Percentiles rank a stretch among this genome's conserved stretches.
These are phyloP conservation scores for Drosophila funebris DNA, from an alignment of 1,140 invertebrate species.

Conservation along the genomic window DNA sequence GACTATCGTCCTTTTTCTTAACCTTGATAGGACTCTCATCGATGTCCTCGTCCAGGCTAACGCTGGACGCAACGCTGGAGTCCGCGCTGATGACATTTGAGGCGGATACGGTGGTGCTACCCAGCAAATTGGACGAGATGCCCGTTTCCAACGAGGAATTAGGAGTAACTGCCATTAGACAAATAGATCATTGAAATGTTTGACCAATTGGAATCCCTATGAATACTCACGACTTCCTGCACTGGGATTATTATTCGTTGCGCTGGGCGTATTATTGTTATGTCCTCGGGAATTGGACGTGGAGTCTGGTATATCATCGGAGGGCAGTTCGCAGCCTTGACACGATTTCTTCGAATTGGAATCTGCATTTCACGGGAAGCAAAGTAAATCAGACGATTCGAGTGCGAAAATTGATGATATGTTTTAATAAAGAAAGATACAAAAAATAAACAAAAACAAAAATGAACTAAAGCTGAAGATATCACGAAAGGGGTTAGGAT, in stretches of 20 bases:
- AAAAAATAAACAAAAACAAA: neutral
- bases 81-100: slow-evolving; percentile 83
- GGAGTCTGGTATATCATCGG: slow-evolving; percentile 89
- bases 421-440: slow-evolving; percentile 46
- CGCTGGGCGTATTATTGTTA: slow-evolving; percentile 90
- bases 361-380: slow-evolving; percentile 64
- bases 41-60: slow-evolving; percentile 79
- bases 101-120: slow-evolving; percentile 76
- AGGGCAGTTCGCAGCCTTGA: slow-evolving; percentile 93
- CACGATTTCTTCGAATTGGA: slow-evolving; percentile 90
- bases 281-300: slow-evolving; percentile 88
- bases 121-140: slow-evolving; percentile 77
- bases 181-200: neutral
- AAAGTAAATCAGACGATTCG: slow-evolving; percentile 57
- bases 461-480: slow-evolving; percentile 47
- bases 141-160: slow-evolving; percentile 82
- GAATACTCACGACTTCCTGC: slow-evolving; percentile 78
- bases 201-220: neutral
- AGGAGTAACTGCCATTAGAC: slow-evolving; percentile 64
- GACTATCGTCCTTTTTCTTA: slow-evolving; percentile 81
- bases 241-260: slow-evolving; percentile 88
- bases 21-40: slow-evolving; percentile 81
- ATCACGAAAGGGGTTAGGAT: slow-evolving; percentile 66
- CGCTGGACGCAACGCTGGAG: slow-evolving; percentile 83
- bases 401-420: slow-evolving; percentile 68